Evolutionary conservation across 2,113 vertebrate genomes (phyloP).

Genomic region (Dinomys branickii): DNA sequence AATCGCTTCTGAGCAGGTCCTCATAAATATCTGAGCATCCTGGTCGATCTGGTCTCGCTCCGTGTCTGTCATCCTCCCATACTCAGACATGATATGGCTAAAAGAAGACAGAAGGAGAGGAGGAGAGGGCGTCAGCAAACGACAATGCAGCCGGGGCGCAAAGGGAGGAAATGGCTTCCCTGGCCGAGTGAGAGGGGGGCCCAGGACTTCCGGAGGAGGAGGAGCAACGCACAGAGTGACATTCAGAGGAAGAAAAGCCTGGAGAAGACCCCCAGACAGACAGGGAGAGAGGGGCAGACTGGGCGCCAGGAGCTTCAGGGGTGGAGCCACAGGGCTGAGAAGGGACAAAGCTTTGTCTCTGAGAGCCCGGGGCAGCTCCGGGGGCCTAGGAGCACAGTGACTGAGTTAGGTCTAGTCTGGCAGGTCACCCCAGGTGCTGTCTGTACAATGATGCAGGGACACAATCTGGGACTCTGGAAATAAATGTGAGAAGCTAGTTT

Average conservation of each 20-base stretch:
- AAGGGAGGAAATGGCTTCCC: neutral
- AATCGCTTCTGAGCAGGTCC: conserved; percentile 96
- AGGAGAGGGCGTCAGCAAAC: neutral
- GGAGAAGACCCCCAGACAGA: neutral
- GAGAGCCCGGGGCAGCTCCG: neutral
- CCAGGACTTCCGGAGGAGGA: neutral
- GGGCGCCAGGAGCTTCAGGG: neutral
- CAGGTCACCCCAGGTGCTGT: neutral
- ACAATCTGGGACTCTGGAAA: neutral
- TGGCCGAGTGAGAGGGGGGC: neutral
- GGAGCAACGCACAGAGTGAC: rapidly evolving
- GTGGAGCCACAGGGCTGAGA: neutral
- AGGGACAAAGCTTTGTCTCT: neutral
- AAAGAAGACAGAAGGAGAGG: neutral
- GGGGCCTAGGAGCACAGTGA: neutral
- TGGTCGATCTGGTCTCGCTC: conserved; percentile 99
- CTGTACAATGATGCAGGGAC: rapidly evolving
- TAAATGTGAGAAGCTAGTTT: neutral
- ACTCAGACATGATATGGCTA: conserved; percentile 94
- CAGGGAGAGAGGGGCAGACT: neutral
- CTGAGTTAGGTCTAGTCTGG: rapidly evolving
- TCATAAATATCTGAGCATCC: conserved; percentile 97
- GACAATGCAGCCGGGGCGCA: neutral
- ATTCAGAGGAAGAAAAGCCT: neutral
- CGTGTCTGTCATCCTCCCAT: conserved; percentile 93